These are phyloP conservation scores for Gymnothorax javanicus DNA, from an alignment of 2,797 vertebrate genomes.

Conservation along the genomic window DNA sequence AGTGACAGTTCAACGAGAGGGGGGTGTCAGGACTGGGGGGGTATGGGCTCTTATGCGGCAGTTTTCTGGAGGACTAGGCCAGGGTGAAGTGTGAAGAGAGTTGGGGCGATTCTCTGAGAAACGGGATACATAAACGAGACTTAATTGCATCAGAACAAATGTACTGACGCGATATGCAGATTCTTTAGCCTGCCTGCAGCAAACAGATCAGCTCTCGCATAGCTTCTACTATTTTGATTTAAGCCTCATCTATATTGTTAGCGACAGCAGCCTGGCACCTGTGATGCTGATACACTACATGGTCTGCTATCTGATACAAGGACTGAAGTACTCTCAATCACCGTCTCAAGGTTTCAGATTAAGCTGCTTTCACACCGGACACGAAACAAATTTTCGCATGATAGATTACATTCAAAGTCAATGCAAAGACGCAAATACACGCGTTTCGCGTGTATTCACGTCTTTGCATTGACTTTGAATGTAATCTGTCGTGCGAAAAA, in stretches of 20 bases:
- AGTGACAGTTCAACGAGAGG: neutral
- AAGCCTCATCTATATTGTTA: neutral
- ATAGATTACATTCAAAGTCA: too few relatives aligned
- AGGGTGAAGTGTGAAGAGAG: too few relatives aligned
- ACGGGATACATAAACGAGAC: neutral
- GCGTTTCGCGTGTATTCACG: too few relatives aligned
- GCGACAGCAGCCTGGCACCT: neutral
- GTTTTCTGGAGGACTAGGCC: too few relatives aligned
- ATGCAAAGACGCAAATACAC: too few relatives aligned
- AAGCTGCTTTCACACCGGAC: too few relatives aligned
- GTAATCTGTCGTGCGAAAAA: too few relatives aligned
- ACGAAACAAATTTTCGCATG: too few relatives aligned
- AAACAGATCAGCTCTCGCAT: neutral
- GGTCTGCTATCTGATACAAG: neutral
- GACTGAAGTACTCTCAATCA: neutral
- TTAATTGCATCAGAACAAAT: neutral
- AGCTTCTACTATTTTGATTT: neutral
- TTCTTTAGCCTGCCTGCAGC: neutral
- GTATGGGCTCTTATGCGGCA: too few relatives aligned
- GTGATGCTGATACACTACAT: neutral
- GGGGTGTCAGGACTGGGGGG: too few relatives aligned
- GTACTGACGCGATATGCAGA: neutral
- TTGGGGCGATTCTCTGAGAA: too few relatives aligned
- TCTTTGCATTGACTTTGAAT: too few relatives aligned
- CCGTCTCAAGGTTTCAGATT: neutral